Percentiles rank a stretch among this genome's conserved stretches.
Conservation (phyloP, 2,888 invertebrate species). For the Cantharis flavilabris region DNA sequence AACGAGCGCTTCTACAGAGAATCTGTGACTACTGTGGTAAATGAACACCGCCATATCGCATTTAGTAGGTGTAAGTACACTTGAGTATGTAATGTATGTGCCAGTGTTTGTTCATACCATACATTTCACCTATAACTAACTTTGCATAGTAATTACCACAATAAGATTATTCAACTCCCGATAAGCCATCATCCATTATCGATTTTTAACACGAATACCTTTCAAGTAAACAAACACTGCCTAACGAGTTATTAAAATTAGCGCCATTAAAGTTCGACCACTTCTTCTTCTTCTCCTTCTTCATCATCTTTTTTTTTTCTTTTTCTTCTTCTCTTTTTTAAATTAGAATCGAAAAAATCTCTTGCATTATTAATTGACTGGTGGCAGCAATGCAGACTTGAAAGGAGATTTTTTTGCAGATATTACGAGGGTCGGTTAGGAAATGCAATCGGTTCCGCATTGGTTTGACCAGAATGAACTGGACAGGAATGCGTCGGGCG, state of each 20-base stretch:
- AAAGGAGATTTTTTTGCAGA: background rate
- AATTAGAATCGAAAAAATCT: background rate
- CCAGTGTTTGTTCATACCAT: conserved; percentile 6
- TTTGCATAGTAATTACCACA: conserved; percentile 16
- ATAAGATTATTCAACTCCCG: conserved; percentile 6
- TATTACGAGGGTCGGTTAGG: background rate
- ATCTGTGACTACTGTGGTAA: conserved; percentile 40
- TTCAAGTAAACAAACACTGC: background rate
- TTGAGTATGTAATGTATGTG: conserved; percentile 13
- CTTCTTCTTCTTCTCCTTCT: background rate
- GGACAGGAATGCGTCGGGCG: conserved; percentile 7
- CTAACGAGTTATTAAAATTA: background rate
- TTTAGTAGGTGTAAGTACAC: conserved; percentile 9
- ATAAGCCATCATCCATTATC: conserved; percentile 5
- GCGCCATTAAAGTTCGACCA: background rate
- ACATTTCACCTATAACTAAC: conserved; percentile 7
- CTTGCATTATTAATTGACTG: conserved; percentile 9
- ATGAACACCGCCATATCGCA: conserved; percentile 32
- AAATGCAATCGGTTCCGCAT: background rate
- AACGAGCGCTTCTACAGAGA: conserved; percentile 34
- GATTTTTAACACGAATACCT: background rate
- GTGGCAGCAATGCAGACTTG: conserved; percentile 3
- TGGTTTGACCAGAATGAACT: background rate
- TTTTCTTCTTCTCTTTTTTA: no score
- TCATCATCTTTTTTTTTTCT: no score